Evolutionary conservation across 1,140 invertebrate species (phyloP), one percentile per base, ranked within the genome.

Genomic region (Heliconius melpomene): DNA sequence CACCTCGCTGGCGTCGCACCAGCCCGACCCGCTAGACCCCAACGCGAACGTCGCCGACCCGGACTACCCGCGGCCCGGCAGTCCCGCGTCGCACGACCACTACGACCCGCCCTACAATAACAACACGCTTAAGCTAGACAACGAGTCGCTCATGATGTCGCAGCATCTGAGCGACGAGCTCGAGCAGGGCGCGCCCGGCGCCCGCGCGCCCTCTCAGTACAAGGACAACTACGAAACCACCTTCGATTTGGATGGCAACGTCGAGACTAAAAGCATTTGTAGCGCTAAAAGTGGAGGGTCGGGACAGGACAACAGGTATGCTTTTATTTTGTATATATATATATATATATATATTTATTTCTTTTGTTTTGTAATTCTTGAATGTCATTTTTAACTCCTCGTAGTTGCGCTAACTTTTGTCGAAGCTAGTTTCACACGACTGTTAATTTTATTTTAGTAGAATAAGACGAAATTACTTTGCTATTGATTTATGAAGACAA

Each of bases 221-320:
- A 95, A 94, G 85, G 96, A 97, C 90, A 97, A 97, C 94, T 97
- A 97, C 82, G 97, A 98, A 89, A 98, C 97, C 7, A 97, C 97
- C 3, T 97, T 97, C 90, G 97, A 98, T 93, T 94, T 97, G 75
- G 97, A 97, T 81, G 97, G 97, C 38, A 98, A 98, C 93, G 97
- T 98, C 75, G 97, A 98, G 90, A 96, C 95, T 80, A 96, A 95
- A 93, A 96, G 94, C 87, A 96, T 95, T 87, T 96, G 93, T 87
- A 96, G 95, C 94, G 95, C 93, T 84, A 96, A 95, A 89, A 96
- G 95, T 79, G 94, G 96, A 83, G 96, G 96, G 85, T 96, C 96
- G 72, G 96, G 96, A 86, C 95, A 97, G 83, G 96, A 96, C 26
- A 96, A 95, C 94, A 96, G 96, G 96, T 96, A 95, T 79, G 71